phyloP scores from a whole-genome alignment of 2,797 vertebrate species.

The Rhynchotus rufescens region DNA sequence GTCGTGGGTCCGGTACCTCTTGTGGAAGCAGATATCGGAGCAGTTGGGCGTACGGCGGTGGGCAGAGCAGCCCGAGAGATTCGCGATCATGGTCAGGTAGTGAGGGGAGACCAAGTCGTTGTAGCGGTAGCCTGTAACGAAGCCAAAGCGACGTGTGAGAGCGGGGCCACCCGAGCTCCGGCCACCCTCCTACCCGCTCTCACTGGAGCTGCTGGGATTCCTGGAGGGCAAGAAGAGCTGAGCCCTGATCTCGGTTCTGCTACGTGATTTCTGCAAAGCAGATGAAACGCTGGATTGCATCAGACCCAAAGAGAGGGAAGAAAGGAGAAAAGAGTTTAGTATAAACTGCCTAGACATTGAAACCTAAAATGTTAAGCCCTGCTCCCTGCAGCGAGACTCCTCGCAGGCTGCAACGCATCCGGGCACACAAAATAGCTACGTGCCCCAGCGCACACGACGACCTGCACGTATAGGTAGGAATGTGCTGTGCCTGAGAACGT shows the following conservation, averaged over 20 bases:
- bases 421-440: neutral
- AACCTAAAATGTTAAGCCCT: neutral
- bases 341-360: neutral
- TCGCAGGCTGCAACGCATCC: neutral
- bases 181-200: accelerated
- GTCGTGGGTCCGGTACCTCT: constrained; percentile 73
- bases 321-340: neutral
- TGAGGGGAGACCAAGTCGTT: constrained; percentile 78
- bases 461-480: neutral
- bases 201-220: neutral
- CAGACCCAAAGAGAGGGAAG: neutral
- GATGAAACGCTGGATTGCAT: accelerated
- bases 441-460: neutral
- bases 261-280: neutral
- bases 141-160: neutral
- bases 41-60: constrained; percentile 76
- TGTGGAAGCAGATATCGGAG: constrained; percentile 78
- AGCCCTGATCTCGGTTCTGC: accelerated
- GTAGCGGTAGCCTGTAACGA: constrained; percentile 73
- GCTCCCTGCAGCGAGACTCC: constrained; percentile 2
- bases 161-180: accelerated
- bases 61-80: constrained; percentile 77
- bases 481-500: accelerated
- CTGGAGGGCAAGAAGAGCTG: accelerated
- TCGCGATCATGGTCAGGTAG: constrained; percentile 79